Evolutionary conservation across 2,797 vertebrate species (phyloP), one percentile per base, ranked within the genome.

Genomic region (Myiotriccus ornatus): DNA sequence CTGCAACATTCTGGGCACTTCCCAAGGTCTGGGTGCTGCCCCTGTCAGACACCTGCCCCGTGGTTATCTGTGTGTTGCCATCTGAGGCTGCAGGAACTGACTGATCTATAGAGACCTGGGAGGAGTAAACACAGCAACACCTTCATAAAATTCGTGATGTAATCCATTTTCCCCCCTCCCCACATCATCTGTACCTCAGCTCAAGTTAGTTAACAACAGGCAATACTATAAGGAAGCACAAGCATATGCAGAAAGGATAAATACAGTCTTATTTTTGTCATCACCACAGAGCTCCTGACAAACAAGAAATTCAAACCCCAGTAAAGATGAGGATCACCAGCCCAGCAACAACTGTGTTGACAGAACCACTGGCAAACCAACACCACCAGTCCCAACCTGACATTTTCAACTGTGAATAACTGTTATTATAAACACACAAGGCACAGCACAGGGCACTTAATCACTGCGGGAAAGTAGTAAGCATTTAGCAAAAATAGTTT

Each of bases 71-170:
- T 6, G 90, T 57, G 77, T 35, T 95, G 78, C 96, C 74, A 21
- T 98, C 98, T 7, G 92, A 80, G 46, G 67, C 12, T 1, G 87
- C 69, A 50, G 97, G 71, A 17, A 76, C 91, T 0, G 97, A 97
- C 2, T 98, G 98, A 83, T 98, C 98, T 60, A 98, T 39, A 27
- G 98, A 98, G 37, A 98, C 97, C 98, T 98, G 93, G 8, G 41
- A 68, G 35, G 76, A 63, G 73, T 8, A 78, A 84, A 87, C 65
- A 91, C 20, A 95, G 70, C 49, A 79, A 47, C 7, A 23, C 2
- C 28, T 53, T 56, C 28, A 27, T 7, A 32, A 63, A 80, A 77
- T 73, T 28, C 47, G n/a, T 3, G 2, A 34, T 41, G 13, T 3
- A 52, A 77, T 10, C 32, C 4, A 3, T 52, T 63, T 59, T 37